phyloP scores from a whole-genome alignment of 2,888 invertebrate genomes.

The Lucinisca nassula region DNA sequence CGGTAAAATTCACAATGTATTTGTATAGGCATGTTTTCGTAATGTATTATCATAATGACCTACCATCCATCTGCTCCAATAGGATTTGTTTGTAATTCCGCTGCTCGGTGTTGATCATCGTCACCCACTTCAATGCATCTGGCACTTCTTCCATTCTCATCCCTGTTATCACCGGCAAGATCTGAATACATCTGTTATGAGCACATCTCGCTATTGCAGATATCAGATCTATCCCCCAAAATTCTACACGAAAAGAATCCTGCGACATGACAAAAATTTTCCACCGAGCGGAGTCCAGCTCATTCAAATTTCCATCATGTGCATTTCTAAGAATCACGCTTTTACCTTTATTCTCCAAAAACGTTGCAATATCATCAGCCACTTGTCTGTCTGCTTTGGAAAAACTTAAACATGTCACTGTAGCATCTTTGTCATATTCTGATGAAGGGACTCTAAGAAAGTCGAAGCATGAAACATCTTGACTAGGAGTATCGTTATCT shows the following conservation, averaged over 20 bases:
- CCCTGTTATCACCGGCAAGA: constrained; percentile 44
- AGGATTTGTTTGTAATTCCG: constrained; percentile 28
- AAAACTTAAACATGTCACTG: constrained; percentile 32
- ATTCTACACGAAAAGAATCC: constrained; percentile 6
- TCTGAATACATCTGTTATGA: constrained; percentile 16
- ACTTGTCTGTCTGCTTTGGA: constrained; percentile 4
- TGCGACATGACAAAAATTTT: constrained; percentile 61
- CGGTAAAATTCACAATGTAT: too few relatives aligned
- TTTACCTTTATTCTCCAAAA: constrained; percentile 25
- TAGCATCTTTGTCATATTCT: background rate
- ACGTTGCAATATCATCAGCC: constrained; percentile 33
- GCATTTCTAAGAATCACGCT: background rate
- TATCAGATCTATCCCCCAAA: constrained; percentile 13
- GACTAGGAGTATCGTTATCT: too few relatives aligned
- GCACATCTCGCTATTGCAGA: constrained; percentile 23
- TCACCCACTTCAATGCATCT: constrained; percentile 52
- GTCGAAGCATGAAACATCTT: too few relatives aligned
- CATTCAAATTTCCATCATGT: background rate
- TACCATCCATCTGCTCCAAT: constrained; percentile 51
- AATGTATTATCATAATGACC: too few relatives aligned
- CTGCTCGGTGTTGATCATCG: constrained; percentile 39
- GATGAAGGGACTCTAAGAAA: too few relatives aligned
- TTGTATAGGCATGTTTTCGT: too few relatives aligned
- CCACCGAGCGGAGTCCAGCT: constrained; percentile 47
- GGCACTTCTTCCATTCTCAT: constrained; percentile 30